These are phyloP conservation scores for Planococcus citri DNA, from an alignment of 1,140 invertebrate species.

Conservation along the genomic window DNA sequence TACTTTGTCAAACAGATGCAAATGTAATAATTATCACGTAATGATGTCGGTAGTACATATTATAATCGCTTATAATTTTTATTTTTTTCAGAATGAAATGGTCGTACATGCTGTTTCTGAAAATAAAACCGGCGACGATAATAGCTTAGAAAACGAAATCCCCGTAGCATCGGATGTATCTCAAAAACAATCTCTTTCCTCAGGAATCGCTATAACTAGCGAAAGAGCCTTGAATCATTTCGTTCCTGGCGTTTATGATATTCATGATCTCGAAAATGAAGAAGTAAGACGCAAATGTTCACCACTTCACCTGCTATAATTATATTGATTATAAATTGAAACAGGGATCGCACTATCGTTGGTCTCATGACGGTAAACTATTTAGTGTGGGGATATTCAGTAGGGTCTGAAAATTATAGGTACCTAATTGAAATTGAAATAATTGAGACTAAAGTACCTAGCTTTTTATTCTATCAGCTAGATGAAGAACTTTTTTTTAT, in stretches of 20 bases:
- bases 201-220: constrained; percentile 21
- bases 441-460: too few species aligned
- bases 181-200: background rate
- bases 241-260: constrained; percentile 32
- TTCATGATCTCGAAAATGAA: constrained; percentile 30
- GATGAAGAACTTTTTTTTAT: too few species aligned
- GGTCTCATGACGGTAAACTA: too few species aligned
- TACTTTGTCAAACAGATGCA: too few species aligned
- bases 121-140: background rate
- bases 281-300: constrained; percentile 25
- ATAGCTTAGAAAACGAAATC: constrained; percentile 14
- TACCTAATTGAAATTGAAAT: too few species aligned
- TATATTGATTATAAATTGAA: background rate
- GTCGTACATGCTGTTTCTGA: background rate
- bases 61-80: background rate
- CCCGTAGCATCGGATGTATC: constrained; percentile 8
- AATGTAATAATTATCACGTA: too few species aligned
- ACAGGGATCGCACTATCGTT: too few species aligned
- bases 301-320: background rate
- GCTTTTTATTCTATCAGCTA: too few species aligned
- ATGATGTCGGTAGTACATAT: too few species aligned
- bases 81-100: background rate
- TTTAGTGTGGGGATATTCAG: too few species aligned
- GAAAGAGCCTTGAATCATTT: constrained; percentile 34
- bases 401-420: too few species aligned